Evolutionary conservation across 2,888 invertebrate species (phyloP), one percentile per base, ranked within the genome.

Genomic region (Luperina nickerlii): DNA sequence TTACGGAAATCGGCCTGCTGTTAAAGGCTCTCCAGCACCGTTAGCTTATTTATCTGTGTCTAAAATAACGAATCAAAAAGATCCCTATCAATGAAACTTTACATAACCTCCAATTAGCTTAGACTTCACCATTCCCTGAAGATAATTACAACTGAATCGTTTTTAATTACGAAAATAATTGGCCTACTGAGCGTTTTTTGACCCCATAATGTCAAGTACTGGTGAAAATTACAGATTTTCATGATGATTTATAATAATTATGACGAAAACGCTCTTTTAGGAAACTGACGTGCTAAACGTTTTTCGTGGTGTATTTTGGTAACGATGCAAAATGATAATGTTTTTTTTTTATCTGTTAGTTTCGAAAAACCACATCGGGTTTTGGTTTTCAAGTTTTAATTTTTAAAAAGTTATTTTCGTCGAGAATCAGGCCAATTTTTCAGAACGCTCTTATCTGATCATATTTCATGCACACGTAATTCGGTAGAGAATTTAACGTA

Each of bases 131-230:
- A 54, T 15, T 54, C 45, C n/a, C 42, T 13, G 15, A 27, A 32
- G 51, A 77, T 57, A 70, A 84, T 78, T 83, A 77, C 15, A 76
- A 76, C 74, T 73, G 11, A 45, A 45, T 11, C 11, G 45, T 45
- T 45, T 45, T 11, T 45, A 48, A 48, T 48, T 15, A 48, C 3
- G 48, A 48, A 13, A 48, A 48, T 45, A 45, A 45, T 48, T 48
- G 13, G 13, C 13, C 4, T 48, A 4, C 48, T 48, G 48, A 13
- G 48, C 13, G 48, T 48, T 48, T 48, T 48, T 13, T 48, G 48
- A 13, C 5, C 13, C 48, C 13, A 13, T 2, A 45, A 45, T 45
- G 2, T 45, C 45, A 45, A 45, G 0, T 48, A 48, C 51, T 20
- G 6, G 18, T 18, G 0, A 54, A 54, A 54, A 54, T 54, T 54